Evolutionary conservation across 2,797 vertebrate species (phyloP).

Genomic region (Margarornis squamiger): DNA sequence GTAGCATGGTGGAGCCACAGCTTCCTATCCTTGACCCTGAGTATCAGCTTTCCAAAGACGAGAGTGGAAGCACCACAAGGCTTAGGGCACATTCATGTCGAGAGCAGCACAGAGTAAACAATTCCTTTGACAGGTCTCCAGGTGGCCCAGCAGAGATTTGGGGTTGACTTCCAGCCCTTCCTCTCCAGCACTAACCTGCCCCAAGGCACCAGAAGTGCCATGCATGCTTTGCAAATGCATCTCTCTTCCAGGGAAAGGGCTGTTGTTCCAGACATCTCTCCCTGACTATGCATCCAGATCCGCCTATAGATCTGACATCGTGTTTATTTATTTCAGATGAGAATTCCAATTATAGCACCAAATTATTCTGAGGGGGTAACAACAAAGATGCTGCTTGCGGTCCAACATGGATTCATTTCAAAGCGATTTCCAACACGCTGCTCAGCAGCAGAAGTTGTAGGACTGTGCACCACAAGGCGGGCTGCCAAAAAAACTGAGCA

Average conservation of each 20-base stretch:
- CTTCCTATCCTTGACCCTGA: neutral
- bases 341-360: conserved; percentile 54
- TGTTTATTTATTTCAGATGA: conserved; percentile 47
- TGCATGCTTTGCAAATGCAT: neutral
- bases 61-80: neutral
- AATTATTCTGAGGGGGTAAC: conserved; percentile 57
- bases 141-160: neutral
- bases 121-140: neutral
- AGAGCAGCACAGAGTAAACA: neutral
- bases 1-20: neutral
- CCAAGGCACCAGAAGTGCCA: neutral
- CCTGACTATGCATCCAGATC: neutral
- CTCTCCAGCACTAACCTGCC: neutral
- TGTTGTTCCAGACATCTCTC: neutral
- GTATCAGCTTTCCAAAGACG: neutral
- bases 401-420: conserved; percentile 60
- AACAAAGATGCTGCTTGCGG: conserved; percentile 54
- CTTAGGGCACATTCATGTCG: neutral
- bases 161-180: neutral
- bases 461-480: conserved; percentile 40
- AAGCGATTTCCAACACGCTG: conserved; percentile 38
- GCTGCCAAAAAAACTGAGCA: conserved; percentile 56
- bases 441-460: conserved; percentile 60
- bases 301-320: neutral
- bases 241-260: neutral